phyloP scores from a whole-genome alignment of 2,113 vertebrate species.

The Actenoides hombroni region DNA sequence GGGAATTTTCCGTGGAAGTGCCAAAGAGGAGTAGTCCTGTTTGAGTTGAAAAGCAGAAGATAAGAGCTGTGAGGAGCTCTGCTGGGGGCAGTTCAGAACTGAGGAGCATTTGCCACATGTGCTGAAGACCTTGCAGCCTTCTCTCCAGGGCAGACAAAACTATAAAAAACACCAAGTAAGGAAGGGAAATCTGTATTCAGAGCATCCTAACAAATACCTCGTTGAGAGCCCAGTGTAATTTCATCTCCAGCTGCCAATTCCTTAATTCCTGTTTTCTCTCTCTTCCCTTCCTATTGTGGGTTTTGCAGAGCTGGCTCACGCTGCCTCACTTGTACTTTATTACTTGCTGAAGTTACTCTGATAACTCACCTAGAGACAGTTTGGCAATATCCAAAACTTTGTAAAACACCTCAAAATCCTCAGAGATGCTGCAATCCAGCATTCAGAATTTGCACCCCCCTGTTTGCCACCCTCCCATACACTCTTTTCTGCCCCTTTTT shows the following conservation, averaged over 20 bases:
- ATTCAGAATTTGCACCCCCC: not conserved
- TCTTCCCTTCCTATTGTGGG: not conserved
- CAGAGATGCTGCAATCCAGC: not conserved
- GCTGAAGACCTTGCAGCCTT: not conserved
- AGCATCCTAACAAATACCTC: not conserved
- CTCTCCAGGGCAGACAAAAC: not conserved
- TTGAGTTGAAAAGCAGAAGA: not conserved
- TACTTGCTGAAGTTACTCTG: not conserved
- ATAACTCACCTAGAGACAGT: not conserved
- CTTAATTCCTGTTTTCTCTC: not conserved
- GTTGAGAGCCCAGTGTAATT: not conserved
- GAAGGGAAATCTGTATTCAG: not conserved
- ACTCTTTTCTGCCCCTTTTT: not conserved
- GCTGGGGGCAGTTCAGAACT: not conserved
- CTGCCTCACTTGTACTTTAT: not conserved
- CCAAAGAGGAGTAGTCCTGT: not conserved
- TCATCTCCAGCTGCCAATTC: not conserved
- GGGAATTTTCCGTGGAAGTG: not conserved
- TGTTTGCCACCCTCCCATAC: not conserved
- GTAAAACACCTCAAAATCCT: not conserved
- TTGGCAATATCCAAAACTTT: not conserved
- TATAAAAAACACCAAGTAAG: not conserved
- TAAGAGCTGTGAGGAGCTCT: fast-evolving
- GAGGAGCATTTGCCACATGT: fast-evolving
- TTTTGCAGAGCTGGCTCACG: not conserved